Evolutionary conservation across 2,113 vertebrate species (phyloP).

Genomic region (Siniperca knerii): DNA sequence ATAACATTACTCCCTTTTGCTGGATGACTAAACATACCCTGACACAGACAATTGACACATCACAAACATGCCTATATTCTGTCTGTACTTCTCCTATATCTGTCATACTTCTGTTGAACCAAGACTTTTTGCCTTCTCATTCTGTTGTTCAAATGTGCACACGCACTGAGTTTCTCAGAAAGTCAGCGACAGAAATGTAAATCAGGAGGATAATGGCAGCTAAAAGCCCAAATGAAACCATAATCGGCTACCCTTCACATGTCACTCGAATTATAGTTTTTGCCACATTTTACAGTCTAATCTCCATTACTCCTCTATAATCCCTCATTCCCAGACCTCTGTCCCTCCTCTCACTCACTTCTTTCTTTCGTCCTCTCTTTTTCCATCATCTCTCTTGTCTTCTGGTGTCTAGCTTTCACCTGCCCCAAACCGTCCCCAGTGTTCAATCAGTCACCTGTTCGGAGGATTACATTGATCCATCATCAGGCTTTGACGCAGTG

Average conservation of each 20-base stretch:
- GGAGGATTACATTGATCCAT: conserved; percentile 52
- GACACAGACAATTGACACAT: conserved; percentile 20
- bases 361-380: not conserved
- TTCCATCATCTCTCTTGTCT: conserved; percentile 5
- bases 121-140: not conserved
- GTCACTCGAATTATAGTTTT: conserved; percentile 3
- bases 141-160: not conserved
- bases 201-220: conserved; percentile 9
- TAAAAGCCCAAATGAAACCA: conserved; percentile 29
- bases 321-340: conserved; percentile 10
- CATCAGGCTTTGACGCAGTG: conserved; percentile 44
- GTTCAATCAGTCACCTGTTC: conserved; percentile 70
- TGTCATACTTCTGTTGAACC: not conserved
- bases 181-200: not conserved
- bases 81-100: not conserved
- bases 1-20: conserved; percentile 55
- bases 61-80: conserved; percentile 17
- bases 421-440: conserved; percentile 38
- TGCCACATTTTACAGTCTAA: conserved; percentile 21
- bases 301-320: conserved; percentile 22
- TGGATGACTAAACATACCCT: conserved; percentile 40
- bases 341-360: not conserved
- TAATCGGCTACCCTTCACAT: conserved; percentile 34
- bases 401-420: conserved; percentile 23
- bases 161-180: not conserved